phyloP scores from a whole-genome alignment of 2,113 vertebrate genomes.

The Ardeotis arabs region DNA sequence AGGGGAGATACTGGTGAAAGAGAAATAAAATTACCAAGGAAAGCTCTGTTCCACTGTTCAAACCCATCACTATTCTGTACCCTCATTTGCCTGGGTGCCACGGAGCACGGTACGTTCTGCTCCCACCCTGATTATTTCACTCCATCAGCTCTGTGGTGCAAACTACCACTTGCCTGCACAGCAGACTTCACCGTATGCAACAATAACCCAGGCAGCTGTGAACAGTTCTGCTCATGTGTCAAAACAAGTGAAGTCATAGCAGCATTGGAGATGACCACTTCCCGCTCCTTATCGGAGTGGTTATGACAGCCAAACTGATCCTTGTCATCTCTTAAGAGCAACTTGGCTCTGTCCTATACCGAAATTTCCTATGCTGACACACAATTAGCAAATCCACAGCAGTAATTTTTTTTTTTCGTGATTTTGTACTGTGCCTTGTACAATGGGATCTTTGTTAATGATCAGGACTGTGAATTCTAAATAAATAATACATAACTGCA shows the following conservation, averaged over 20 bases:
- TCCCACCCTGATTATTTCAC: background rate
- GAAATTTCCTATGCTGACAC: background rate
- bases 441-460: background rate
- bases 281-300: background rate
- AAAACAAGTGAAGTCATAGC: background rate
- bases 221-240: background rate
- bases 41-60: background rate
- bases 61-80: background rate
- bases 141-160: background rate
- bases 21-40: background rate
- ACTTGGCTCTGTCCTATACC: background rate
- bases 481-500: background rate
- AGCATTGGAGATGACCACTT: background rate
- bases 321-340: background rate
- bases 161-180: background rate
- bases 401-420: background rate
- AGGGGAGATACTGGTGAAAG: background rate
- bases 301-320: background rate
- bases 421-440: background rate
- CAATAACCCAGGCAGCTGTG: background rate
- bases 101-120: accelerated
- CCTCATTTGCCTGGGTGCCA: background rate
- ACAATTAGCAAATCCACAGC: background rate
- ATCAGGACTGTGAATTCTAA: background rate
- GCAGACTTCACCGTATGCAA: accelerated